Conservation (phyloP, 2,797 vertebrate genomes). For the Antrozous pallidus region DNA sequence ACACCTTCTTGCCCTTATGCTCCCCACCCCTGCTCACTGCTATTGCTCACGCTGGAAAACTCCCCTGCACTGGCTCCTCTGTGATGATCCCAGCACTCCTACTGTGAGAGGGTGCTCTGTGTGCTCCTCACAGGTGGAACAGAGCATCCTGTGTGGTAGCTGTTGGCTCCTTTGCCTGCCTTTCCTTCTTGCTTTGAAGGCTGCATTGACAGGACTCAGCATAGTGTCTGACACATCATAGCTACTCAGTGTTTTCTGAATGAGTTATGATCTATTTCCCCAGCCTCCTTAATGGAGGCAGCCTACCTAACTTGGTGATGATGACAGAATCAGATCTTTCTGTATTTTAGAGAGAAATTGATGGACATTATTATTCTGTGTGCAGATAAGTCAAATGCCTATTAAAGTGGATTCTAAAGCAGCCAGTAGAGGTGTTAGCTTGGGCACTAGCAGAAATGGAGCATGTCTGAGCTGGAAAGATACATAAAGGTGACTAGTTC, state of each 20-base stretch:
- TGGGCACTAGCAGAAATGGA: background rate
- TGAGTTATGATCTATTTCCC: background rate
- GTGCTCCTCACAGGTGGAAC: accelerated
- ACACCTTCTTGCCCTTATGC: background rate
- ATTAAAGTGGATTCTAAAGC: background rate
- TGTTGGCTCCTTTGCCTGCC: background rate
- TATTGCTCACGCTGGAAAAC: background rate
- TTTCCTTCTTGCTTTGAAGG: background rate
- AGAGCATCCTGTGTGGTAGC: accelerated
- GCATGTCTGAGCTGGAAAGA: background rate
- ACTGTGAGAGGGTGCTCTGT: accelerated
- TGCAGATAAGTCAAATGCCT: background rate
- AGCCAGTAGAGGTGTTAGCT: background rate
- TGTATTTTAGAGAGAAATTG: background rate
- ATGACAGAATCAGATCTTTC: background rate
- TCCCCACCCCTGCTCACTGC: background rate
- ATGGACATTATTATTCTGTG: background rate
- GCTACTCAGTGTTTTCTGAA: background rate
- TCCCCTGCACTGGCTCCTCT: background rate
- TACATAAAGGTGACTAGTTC: background rate
- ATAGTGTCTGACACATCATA: background rate
- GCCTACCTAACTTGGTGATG: background rate
- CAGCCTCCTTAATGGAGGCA: background rate
- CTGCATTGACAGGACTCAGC: background rate
- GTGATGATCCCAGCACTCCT: background rate